A percentile compares a stretch with the other conserved stretches of the same genome.
phyloP scores from a whole-genome alignment of 1,140 invertebrate genomes.

The Drusus annulatus region DNA sequence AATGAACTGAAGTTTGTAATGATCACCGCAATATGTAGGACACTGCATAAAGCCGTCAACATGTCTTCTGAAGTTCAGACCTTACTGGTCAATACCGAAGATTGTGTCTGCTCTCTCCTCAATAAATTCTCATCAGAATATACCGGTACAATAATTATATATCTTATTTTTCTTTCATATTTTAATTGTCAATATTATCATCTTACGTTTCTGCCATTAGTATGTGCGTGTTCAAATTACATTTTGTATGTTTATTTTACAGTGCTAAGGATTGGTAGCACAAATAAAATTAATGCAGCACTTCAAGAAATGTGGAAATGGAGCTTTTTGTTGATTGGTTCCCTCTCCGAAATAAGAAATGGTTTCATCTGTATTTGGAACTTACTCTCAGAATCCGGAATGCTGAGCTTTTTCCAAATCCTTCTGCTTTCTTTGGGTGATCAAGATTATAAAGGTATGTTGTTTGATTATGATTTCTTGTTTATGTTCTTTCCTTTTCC shows the following conservation, averaged over 20 bases:
- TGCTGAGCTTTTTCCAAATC: conserved; percentile 45
- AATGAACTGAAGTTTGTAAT: conserved; percentile 25
- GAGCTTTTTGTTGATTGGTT: conserved; percentile 48
- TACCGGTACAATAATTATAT: conserved; percentile 44
- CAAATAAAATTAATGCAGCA: neutral
- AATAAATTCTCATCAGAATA: conserved; percentile 44
- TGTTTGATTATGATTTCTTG: too few relatives aligned
- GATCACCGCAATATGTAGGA: conserved; percentile 49
- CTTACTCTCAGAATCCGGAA: conserved; percentile 41
- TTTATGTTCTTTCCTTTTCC: conserved; percentile 18
- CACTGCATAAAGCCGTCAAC: conserved; percentile 40
- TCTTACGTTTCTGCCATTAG: too few relatives aligned
- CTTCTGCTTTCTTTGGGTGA: conserved; percentile 44
- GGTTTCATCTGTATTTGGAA: conserved; percentile 45
- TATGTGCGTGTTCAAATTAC: too few relatives aligned
- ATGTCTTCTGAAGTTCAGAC: conserved; percentile 47
- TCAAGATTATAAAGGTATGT: conserved; percentile 45
- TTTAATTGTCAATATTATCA: too few relatives aligned
- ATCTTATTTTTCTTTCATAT: too few relatives aligned
- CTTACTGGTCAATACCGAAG: conserved; percentile 43
- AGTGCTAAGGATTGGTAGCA: neutral
- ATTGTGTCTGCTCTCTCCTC: conserved; percentile 50
- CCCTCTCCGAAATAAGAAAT: conserved; percentile 35
- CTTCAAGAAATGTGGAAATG: conserved; percentile 49
- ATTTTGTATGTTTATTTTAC: conserved; percentile 5